Conservation (phyloP, 2,113 vertebrate species). For the Zeus faber region DNA sequence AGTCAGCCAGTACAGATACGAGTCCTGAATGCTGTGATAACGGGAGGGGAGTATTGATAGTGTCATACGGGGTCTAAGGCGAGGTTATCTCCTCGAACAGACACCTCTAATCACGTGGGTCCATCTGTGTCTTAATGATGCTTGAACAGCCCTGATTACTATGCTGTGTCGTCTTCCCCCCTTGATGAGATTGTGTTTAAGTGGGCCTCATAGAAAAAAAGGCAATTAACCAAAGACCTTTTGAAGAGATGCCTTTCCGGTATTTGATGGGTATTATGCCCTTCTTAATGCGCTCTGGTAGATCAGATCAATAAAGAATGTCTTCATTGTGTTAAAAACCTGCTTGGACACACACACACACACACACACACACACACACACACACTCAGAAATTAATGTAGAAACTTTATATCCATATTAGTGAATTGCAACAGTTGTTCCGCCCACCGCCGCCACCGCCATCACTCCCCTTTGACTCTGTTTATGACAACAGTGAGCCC, state of each 20-base stretch:
- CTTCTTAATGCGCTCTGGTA: slow-evolving; percentile 26
- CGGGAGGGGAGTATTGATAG: not conserved
- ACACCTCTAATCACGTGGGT: slow-evolving; percentile 13
- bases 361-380: no score
- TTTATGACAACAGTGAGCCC: slow-evolving; percentile 6
- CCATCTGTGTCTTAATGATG: slow-evolving; percentile 27
- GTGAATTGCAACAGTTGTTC: no score
- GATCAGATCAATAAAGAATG: slow-evolving; percentile 6
- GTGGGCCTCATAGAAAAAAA: not conserved
- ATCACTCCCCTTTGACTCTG: not conserved
- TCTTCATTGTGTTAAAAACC: not conserved
- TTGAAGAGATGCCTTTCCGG: slow-evolving; percentile 10
- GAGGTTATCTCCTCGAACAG: slow-evolving; percentile 18
- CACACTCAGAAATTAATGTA: no score
- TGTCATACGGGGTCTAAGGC: slow-evolving; percentile 2
- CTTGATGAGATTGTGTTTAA: slow-evolving; percentile 14
- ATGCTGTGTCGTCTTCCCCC: not conserved
- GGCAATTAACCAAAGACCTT: slow-evolving; percentile 36
- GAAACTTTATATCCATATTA: no score
- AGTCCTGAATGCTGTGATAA: slow-evolving; percentile 2
- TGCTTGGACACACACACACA: no score
- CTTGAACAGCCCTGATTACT: not conserved
- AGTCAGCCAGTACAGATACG: slow-evolving; percentile 6
- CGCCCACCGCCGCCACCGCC: not conserved
- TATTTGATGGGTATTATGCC: slow-evolving; percentile 22